phyloP scores from a whole-genome alignment of 1,140 invertebrate species.

The Xylocopa sonorina region DNA sequence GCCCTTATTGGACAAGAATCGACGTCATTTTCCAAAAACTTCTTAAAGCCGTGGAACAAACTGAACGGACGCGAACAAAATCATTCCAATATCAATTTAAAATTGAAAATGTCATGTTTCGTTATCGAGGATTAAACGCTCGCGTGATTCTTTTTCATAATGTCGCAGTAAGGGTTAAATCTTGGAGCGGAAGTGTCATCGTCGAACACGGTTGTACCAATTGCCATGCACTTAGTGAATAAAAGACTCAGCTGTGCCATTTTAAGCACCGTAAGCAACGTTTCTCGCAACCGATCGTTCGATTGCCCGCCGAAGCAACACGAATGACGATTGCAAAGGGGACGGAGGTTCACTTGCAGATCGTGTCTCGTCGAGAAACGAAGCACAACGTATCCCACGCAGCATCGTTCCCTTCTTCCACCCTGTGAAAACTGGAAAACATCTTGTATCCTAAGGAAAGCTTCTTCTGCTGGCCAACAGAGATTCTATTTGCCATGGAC shows the following conservation, averaged over 20 bases:
- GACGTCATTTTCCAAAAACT: not conserved
- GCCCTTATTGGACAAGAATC: not conserved
- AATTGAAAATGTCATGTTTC: not conserved
- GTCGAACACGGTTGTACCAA: slow-evolving; percentile 26
- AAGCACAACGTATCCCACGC: not conserved
- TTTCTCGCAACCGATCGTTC: not conserved
- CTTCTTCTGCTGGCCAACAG: slow-evolving; percentile 56
- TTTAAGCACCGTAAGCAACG: slow-evolving; percentile 34
- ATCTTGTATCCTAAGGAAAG: slow-evolving; percentile 25
- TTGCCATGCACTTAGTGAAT: slow-evolving; percentile 52
- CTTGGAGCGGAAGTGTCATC: not conserved
- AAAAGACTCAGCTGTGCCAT: slow-evolving; percentile 50
- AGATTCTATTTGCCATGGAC: slow-evolving; percentile 52
- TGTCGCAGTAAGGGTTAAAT: not conserved
- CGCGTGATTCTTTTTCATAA: not conserved
- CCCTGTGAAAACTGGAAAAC: slow-evolving; percentile 21
- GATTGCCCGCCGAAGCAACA: slow-evolving; percentile 7
- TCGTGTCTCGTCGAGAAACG: not conserved
- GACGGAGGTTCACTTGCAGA: not conserved
- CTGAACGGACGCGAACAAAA: not conserved
- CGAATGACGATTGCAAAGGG: not conserved
- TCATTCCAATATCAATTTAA: not conserved
- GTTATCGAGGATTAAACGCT: not conserved
- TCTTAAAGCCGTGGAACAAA: not conserved
- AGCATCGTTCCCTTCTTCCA: slow-evolving; percentile 42